Percentiles rank a stretch among this genome's conserved stretches.
These are phyloP conservation scores for Cabera pusaria DNA, from an alignment of 2,888 invertebrate species.

Conservation along the genomic window DNA sequence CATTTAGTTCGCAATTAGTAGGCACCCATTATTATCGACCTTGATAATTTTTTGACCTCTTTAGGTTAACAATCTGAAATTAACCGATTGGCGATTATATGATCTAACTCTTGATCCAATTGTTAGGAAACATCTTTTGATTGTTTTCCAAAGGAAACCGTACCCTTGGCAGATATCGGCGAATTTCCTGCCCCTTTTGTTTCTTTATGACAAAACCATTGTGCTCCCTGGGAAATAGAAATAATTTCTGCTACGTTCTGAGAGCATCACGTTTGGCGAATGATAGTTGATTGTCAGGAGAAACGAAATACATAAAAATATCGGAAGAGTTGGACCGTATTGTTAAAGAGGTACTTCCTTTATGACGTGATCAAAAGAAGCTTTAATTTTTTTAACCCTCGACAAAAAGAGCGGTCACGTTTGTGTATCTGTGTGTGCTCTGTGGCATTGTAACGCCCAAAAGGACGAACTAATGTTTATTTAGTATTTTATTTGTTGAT, in stretches of 20 bases:
- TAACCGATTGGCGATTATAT: slow-evolving; percentile 21
- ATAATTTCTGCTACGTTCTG: slow-evolving; percentile 29
- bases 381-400: too few relatives aligned
- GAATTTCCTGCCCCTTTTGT: slow-evolving; percentile 33
- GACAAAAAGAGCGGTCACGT: too few relatives aligned
- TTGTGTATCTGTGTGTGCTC: background rate
- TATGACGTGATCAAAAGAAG: too few relatives aligned
- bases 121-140: slow-evolving; percentile 29
- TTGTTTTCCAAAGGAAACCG: slow-evolving; percentile 42
- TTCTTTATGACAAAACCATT: slow-evolving; percentile 39
- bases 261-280: slow-evolving; percentile 11
- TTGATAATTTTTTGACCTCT: too few relatives aligned
- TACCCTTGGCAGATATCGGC: slow-evolving; percentile 36
- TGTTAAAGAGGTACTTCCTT: too few relatives aligned
- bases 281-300: slow-evolving; percentile 18
- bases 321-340: too few relatives aligned
- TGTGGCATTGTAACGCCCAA: too few relatives aligned
- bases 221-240: slow-evolving; percentile 37
- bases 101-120: slow-evolving; percentile 36
- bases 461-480: too few relatives aligned
- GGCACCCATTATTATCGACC: too few relatives aligned
- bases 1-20: too few relatives aligned
- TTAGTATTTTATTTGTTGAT: too few relatives aligned
- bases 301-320: too few relatives aligned
- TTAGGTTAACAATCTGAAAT: slow-evolving; percentile 19